Percentiles rank a stretch among this genome's conserved stretches.
These are phyloP conservation scores for Cheirogaleus medius DNA, from an alignment of 2,113 vertebrate species.

Conservation along the genomic window DNA sequence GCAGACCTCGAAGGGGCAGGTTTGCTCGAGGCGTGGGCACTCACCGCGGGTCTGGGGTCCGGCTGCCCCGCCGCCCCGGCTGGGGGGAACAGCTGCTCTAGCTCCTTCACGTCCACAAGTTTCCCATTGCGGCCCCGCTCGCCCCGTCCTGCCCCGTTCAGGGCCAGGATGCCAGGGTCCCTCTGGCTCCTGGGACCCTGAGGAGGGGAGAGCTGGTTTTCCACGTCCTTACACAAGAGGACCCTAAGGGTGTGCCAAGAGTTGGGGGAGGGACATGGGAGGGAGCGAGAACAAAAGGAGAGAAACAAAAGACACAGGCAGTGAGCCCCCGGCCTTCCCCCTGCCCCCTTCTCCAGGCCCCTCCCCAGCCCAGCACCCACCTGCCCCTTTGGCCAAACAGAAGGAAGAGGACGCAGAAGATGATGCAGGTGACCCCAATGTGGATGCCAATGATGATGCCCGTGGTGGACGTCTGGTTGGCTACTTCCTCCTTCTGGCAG, in stretches of 20 bases:
- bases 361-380: slow-evolving; percentile 78
- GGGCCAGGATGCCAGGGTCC: slow-evolving; percentile 80
- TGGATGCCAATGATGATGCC: slow-evolving; percentile 97
- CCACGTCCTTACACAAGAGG: slow-evolving; percentile 93
- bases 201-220: slow-evolving; percentile 89
- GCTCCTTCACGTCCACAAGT: slow-evolving; percentile 90
- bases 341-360: not conserved
- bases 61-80: slow-evolving; percentile 68
- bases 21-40: slow-evolving; percentile 5
- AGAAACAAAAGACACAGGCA: not conserved
- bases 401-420: slow-evolving; percentile 98
- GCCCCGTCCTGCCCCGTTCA: slow-evolving; percentile 83
- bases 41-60: slow-evolving; percentile 85
- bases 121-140: slow-evolving; percentile 82
- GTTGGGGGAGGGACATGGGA: not conserved
- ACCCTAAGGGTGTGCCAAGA: slow-evolving; percentile 83
- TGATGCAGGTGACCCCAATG: slow-evolving; percentile 97
- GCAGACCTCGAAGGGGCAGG: not conserved
- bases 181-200: slow-evolving; percentile 87
- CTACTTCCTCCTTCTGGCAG: slow-evolving; percentile 91
- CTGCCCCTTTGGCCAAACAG: slow-evolving; percentile 96
- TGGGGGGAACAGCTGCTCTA: slow-evolving; percentile 91
- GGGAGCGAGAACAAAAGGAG: not conserved
- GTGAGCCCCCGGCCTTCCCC: not conserved
- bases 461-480: slow-evolving; percentile 91